phyloP scores from a whole-genome alignment of 2,113 vertebrate species.

The human region DNA sequence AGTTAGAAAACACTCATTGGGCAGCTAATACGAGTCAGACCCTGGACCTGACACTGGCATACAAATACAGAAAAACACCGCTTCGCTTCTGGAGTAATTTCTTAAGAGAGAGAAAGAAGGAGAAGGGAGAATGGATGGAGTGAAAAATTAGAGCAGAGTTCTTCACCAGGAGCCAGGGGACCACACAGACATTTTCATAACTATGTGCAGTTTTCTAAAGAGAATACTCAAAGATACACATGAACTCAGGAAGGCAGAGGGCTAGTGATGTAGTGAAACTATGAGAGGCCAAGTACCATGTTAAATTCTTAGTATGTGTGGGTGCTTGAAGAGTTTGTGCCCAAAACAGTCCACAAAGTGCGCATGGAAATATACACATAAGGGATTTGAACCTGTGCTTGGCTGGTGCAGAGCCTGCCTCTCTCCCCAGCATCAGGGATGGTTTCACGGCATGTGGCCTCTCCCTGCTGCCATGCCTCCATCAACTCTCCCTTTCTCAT shows the following conservation, averaged over 20 bases:
- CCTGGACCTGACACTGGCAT: neutral
- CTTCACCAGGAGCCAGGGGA: neutral
- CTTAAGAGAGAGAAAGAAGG: neutral
- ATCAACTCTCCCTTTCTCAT: neutral
- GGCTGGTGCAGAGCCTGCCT: neutral
- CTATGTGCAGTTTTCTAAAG: neutral
- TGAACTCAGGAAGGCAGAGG: neutral
- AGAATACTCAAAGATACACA: neutral
- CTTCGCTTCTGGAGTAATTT: neutral
- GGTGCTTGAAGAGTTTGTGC: neutral
- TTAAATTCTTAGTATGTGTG: neutral
- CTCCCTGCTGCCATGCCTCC: neutral
- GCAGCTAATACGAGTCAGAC: neutral
- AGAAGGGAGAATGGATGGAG: too few species aligned
- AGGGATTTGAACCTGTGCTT: neutral
- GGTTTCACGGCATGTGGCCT: neutral
- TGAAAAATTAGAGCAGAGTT: neutral
- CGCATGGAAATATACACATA: neutral
- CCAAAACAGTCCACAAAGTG: neutral
- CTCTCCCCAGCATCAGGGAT: neutral
- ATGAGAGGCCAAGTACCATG: neutral
- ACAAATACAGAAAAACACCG: neutral
- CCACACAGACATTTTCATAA: neutral
- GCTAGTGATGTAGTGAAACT: neutral
- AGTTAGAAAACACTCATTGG: neutral